phyloP scores from a whole-genome alignment of 2,888 invertebrate genomes.

The Sabellastarte sp. region DNA sequence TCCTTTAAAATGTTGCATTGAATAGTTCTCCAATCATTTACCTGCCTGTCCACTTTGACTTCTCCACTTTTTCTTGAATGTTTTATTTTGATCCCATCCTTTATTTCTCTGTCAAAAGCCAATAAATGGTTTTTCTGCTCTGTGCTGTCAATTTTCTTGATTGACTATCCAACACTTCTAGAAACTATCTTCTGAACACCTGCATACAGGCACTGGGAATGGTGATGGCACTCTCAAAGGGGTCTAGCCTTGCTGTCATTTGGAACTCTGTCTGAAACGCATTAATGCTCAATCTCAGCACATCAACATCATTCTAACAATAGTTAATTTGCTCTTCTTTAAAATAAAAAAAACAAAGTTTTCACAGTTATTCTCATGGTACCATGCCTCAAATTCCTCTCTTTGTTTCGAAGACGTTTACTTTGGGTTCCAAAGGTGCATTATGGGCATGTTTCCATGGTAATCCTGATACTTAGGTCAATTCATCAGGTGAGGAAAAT shows the following conservation, averaged over 20 bases:
- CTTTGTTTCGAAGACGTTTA: no score
- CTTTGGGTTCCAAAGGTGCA: no score
- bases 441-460: no score
- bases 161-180: not conserved
- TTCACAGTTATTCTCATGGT: not conserved
- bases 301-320: conserved; percentile 5
- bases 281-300: not conserved
- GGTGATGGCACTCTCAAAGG: not conserved
- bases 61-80: conserved; percentile 6
- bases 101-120: not conserved
- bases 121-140: conserved; percentile 1
- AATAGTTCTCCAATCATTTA: not conserved
- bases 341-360: not conserved
- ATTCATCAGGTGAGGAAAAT: conserved; percentile 6
- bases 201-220: not conserved
- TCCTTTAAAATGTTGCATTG: not conserved
- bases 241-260: not conserved
- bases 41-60: not conserved
- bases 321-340: conserved; percentile 1
- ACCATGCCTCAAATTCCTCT: not conserved
- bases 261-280: not conserved
- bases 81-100: not conserved
- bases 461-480: not conserved
- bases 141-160: no score
- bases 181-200: not conserved